phyloP scores from a whole-genome alignment of 1,140 invertebrate genomes.

The Copidosoma floridanum region DNA sequence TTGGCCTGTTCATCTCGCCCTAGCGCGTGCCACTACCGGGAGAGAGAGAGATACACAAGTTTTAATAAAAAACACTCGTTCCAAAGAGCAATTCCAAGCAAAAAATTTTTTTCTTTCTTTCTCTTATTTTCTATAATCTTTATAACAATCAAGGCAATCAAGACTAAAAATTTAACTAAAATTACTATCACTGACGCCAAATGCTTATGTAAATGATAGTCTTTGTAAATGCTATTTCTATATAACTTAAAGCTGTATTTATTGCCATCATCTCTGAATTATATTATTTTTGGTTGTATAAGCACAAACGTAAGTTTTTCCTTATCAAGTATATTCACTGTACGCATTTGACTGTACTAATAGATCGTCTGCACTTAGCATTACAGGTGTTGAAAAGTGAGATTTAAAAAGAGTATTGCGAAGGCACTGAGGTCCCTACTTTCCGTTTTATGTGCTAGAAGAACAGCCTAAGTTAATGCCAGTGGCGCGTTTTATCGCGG shows the following conservation, averaged over 20 bases:
- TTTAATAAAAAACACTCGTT: slow-evolving; percentile 16
- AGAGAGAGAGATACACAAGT: slow-evolving; percentile 50
- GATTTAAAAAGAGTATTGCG: no score
- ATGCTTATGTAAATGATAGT: no score
- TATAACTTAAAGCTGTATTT: no score
- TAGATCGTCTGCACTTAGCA: no score
- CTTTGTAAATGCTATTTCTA: no score
- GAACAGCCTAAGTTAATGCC: slow-evolving; percentile 58
- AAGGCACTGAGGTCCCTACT: slow-evolving; percentile 57
- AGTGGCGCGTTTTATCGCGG: no score
- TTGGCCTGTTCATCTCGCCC: slow-evolving; percentile 98
- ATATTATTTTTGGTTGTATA: no score
- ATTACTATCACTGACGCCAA: slow-evolving; percentile 20
- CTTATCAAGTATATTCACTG: no score
- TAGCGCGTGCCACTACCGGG: slow-evolving; percentile 93
- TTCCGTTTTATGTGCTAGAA: slow-evolving; percentile 62
- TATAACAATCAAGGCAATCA: slow-evolving; percentile 16
- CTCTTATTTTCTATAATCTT: background rate
- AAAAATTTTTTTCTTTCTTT: background rate
- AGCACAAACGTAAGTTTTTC: no score
- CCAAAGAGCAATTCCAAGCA: background rate
- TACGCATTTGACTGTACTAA: no score
- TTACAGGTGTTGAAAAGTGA: no score
- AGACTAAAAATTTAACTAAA: slow-evolving; percentile 19
- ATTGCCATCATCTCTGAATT: no score